Conservation (phyloP, 2,797 vertebrate genomes). For the Anguilla marmorata region DNA sequence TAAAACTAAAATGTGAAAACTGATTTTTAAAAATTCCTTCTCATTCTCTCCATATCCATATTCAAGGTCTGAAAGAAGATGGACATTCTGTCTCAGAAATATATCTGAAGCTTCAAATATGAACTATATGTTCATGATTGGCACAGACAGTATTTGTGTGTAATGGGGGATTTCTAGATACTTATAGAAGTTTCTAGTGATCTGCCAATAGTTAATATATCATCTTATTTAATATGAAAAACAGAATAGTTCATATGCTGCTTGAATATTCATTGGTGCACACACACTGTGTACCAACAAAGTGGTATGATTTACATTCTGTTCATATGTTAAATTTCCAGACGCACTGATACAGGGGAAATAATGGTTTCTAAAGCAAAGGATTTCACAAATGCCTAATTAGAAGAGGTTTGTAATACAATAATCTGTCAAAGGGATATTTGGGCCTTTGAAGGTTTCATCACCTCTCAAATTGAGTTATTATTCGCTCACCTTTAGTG, state of each 20-base stretch:
- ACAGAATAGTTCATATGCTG: neutral
- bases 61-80: neutral
- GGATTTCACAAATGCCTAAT: constrained; percentile 31
- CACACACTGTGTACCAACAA: constrained; percentile 4
- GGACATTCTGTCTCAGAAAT: neutral
- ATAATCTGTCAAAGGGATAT: constrained; percentile 34
- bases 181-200: too few relatives aligned
- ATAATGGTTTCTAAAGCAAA: constrained; percentile 31
- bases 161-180: neutral
- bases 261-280: constrained; percentile 28
- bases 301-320: constrained; percentile 26
- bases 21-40: neutral
- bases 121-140: neutral
- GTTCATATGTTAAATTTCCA: constrained; percentile 25
- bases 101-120: neutral
- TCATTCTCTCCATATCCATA: neutral
- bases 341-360: constrained; percentile 12
- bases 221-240: constrained; percentile 21
- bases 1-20: neutral
- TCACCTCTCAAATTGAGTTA: constrained; percentile 38
- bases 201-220: too few relatives aligned
- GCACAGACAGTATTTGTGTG: neutral
- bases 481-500: constrained; percentile 31
- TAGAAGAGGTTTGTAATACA: constrained; percentile 31
- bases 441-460: constrained; percentile 37